phyloP scores from a whole-genome alignment of 1,140 invertebrate species.

The Caenorhabditis inopinata region DNA sequence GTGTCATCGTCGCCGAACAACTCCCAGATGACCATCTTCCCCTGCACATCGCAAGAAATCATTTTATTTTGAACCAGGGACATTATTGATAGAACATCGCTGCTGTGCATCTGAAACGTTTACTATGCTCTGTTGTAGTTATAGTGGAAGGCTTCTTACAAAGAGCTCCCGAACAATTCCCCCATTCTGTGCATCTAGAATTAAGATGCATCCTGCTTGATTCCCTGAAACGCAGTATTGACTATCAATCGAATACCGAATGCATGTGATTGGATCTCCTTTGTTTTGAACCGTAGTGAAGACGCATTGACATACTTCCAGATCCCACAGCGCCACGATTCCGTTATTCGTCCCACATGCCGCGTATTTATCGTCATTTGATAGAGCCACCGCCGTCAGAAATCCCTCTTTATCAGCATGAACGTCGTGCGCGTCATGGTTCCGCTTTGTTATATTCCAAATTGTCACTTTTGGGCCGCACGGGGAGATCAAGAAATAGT shows the following conservation, averaged over 20 bases:
- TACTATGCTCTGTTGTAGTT: no score
- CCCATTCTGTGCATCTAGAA: slow-evolving; percentile 46
- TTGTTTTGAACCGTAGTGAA: slow-evolving; percentile 48
- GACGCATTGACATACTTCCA: slow-evolving; percentile 51
- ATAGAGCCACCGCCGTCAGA: slow-evolving; percentile 44
- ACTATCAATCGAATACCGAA: slow-evolving; percentile 44
- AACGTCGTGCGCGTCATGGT: slow-evolving; percentile 39
- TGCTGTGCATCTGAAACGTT: slow-evolving; percentile 36
- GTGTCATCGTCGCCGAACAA: slow-evolving; percentile 15
- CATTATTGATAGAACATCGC: slow-evolving; percentile 19
- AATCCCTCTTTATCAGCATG: slow-evolving; percentile 44
- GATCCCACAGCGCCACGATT: slow-evolving; percentile 50
- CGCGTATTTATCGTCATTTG: slow-evolving; percentile 47
- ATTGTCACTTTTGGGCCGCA: slow-evolving; percentile 50
- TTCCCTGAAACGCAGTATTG: slow-evolving; percentile 42
- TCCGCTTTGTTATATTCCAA: slow-evolving; percentile 50
- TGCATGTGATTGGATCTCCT: slow-evolving; percentile 40
- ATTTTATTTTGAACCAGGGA: slow-evolving; percentile 7
- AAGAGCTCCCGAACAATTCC: slow-evolving; percentile 34
- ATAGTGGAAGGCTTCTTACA: no score
- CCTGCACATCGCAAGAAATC: background rate
- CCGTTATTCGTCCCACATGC: slow-evolving; percentile 52
- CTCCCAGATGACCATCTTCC: slow-evolving; percentile 10
- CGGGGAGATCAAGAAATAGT: slow-evolving; percentile 47
- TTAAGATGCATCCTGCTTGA: slow-evolving; percentile 35